Conservation (phyloP, 1,140 invertebrate genomes). For the Zaprionus tsacasi region DNA sequence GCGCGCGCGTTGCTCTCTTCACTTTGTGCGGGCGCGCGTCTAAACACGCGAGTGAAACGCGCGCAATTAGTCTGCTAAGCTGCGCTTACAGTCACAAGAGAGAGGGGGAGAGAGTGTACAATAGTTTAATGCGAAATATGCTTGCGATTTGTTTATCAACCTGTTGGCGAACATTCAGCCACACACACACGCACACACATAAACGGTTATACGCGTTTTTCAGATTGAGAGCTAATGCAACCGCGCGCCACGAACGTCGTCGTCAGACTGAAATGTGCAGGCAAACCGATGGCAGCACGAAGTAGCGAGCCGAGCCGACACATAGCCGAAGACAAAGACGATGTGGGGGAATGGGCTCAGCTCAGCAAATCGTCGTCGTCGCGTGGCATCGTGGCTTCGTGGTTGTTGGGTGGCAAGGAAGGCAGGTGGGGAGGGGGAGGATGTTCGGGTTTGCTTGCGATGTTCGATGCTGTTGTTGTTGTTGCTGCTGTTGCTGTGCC, state of each 20-base stretch:
- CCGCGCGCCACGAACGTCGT: slow-evolving; percentile 68
- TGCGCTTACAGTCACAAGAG: slow-evolving; percentile 30
- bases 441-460: no score
- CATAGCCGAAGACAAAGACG: slow-evolving; percentile 53
- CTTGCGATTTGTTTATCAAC: not conserved
- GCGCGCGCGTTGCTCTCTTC: slow-evolving; percentile 37
- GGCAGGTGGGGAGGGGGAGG: not conserved
- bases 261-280: slow-evolving; percentile 62
- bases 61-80: slow-evolving; percentile 28
- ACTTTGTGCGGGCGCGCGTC: slow-evolving; percentile 17
- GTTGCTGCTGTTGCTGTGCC: slow-evolving; percentile 14
- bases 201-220: not conserved
- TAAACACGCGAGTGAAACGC: slow-evolving; percentile 55
- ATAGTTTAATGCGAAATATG: not conserved
- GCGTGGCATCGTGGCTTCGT: slow-evolving; percentile 9
- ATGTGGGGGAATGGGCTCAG: slow-evolving; percentile 22
- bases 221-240: slow-evolving; percentile 15
- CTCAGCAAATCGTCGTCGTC: slow-evolving; percentile 64
- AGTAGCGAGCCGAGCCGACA: slow-evolving; percentile 56
- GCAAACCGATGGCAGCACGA: slow-evolving; percentile 39
- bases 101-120: not conserved
- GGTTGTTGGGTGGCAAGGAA: not conserved
- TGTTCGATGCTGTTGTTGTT: slow-evolving; percentile 2
- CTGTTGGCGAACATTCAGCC: slow-evolving; percentile 4
- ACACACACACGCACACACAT: not conserved